A percentile compares a stretch with the other conserved stretches of the same genome.
Conservation (phyloP, 2,113 vertebrate species). For the Phyllostomus discolor region DNA sequence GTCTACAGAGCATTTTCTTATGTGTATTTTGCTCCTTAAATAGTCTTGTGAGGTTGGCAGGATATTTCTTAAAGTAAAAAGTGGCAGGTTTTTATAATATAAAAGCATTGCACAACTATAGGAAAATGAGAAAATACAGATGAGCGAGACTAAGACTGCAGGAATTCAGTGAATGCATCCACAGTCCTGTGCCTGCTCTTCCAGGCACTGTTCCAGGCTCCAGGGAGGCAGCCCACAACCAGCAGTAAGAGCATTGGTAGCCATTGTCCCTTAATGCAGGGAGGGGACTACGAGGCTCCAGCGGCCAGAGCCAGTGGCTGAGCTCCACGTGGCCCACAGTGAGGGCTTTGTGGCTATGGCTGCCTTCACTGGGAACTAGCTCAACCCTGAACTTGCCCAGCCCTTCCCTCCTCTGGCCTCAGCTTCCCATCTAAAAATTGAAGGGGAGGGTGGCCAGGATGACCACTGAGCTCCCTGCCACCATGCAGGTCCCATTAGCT, state of each 20-base stretch:
- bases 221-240: no score
- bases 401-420: background rate
- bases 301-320: background rate
- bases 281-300: background rate
- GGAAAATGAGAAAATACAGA: background rate
- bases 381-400: background rate
- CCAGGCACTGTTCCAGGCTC: background rate
- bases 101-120: background rate
- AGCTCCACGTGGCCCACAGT: background rate
- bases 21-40: slow-evolving; percentile 6
- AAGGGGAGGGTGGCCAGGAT: background rate
- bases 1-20: background rate
- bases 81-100: background rate
- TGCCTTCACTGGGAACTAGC: background rate
- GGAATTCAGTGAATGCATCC: background rate
- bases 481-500: background rate
- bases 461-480: background rate
- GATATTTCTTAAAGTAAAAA: background rate
- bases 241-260: background rate
- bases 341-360: background rate
- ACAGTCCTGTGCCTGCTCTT: background rate
- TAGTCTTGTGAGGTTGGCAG: background rate
- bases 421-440: background rate
- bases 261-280: accelerated
- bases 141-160: background rate